phyloP scores from a whole-genome alignment of 2,113 vertebrate genomes.

The Gulo gulo region DNA sequence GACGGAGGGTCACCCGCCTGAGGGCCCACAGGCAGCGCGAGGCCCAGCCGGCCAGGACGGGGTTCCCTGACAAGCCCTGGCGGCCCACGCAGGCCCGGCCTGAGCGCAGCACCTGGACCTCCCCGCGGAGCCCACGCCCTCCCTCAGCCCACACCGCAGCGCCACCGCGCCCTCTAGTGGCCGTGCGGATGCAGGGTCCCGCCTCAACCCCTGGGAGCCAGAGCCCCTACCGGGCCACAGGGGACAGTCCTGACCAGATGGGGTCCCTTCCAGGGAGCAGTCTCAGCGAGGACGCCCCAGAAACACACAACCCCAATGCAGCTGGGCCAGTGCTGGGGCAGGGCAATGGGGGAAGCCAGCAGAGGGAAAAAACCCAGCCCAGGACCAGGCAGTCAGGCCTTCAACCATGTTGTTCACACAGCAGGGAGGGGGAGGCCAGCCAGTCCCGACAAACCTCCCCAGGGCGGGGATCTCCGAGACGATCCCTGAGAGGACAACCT shows the following conservation, averaged over 20 bases:
- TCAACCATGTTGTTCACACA: neutral
- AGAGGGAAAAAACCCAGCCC: neutral
- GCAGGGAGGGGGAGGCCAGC: neutral
- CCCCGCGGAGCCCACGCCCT: neutral
- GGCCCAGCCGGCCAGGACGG: neutral
- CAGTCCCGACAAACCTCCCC: no score
- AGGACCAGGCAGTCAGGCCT: no score
- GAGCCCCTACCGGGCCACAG: neutral
- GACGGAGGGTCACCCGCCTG: neutral
- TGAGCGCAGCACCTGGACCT: no score
- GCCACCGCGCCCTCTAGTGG: conserved; percentile 18
- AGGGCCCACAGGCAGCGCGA: no score
- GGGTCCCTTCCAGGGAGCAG: neutral
- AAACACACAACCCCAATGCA: neutral
- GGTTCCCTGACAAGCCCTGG: neutral
- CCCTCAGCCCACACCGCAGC: neutral
- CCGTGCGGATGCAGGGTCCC: neutral
- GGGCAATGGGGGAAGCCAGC: neutral
- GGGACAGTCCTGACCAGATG: accelerated
- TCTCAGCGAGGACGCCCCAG: neutral
- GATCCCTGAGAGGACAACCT: neutral
- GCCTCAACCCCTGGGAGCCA: neutral
- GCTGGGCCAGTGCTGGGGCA: neutral
- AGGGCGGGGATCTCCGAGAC: neutral
- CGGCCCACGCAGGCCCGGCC: neutral